Evolutionary conservation across 2,888 invertebrate genomes (phyloP).

Genomic region (Oxytorus armatus): DNA sequence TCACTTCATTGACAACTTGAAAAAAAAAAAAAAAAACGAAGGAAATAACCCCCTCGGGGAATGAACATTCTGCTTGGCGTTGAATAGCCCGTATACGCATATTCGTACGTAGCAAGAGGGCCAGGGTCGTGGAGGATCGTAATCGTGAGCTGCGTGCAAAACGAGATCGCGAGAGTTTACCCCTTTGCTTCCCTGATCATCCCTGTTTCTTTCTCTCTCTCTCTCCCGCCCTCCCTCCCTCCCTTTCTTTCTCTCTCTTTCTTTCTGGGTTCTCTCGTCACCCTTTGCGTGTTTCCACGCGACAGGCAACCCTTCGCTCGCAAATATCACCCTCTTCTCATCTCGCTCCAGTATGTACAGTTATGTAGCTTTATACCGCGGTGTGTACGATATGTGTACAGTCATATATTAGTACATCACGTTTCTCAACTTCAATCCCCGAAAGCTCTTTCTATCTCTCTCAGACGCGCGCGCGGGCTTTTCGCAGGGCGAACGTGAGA

Average conservation of each 20-base stretch:
- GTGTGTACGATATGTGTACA: slow-evolving; percentile 36
- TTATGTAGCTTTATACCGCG: slow-evolving; percentile 39
- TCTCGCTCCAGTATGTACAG: slow-evolving; percentile 24
- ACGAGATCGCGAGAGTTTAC: slow-evolving; percentile 50
- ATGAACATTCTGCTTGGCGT: neutral
- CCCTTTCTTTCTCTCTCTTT: slow-evolving; percentile 19
- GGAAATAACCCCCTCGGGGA: neutral
- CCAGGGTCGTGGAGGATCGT: slow-evolving; percentile 20
- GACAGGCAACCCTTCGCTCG: slow-evolving; percentile 11
- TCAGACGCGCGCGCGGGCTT: slow-evolving; percentile 39
- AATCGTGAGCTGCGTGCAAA: slow-evolving; percentile 64
- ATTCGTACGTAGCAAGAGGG: slow-evolving; percentile 33
- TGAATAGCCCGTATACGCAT: slow-evolving; percentile 19
- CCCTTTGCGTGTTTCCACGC: slow-evolving; percentile 18
- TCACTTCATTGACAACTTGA: too few species aligned
- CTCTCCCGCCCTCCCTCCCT: slow-evolving; percentile 11
- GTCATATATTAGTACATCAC: slow-evolving; percentile 37
- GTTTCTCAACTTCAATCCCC: slow-evolving; percentile 45
- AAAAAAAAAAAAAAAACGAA: neutral
- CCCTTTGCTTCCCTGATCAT: slow-evolving; percentile 41
- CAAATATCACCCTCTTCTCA: slow-evolving; percentile 17
- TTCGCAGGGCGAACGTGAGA: slow-evolving; percentile 21
- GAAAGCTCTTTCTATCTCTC: slow-evolving; percentile 39
- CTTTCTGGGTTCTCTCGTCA: slow-evolving; percentile 15
- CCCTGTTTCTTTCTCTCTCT: slow-evolving; percentile 22